Evolutionary conservation across 2,113 vertebrate genomes (phyloP), one percentile per base, ranked within the genome.

Genomic region (Hyperopisus bebe): DNA sequence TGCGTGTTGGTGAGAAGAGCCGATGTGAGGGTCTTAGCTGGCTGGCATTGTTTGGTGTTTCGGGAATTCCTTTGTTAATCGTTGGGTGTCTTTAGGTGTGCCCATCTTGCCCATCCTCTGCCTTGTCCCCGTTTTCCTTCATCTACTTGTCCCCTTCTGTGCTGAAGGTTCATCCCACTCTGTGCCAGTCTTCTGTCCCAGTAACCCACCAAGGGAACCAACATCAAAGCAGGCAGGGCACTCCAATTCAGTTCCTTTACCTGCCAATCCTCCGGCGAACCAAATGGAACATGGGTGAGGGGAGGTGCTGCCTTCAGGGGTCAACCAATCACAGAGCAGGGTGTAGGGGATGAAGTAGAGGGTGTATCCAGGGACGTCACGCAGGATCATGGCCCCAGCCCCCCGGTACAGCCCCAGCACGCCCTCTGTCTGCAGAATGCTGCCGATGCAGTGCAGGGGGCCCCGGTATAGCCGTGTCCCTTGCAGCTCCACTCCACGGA

Each of bases 321-420:
- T 98, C 91, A 98, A 92, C 96, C 97, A 96, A 89, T 94, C 91
- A 46, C 96, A 97, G 90, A 99, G 92, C 58, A 98, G 53, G 0
- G 95, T 91, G 3, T 99, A 99, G 0, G 98, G 98, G 91, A 98
- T 94, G 91, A 99, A 99, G 93, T 99, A 99, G 90, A 98, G 94
- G 5, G 95, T 94, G 89, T 99, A 99, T 1, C 98, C 98, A 0
- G 98, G 98, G 58, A 99, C 87, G 4, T 99, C 98, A 90, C 98
- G 95, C 89, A 99, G 95, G 42, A 99, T 89, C 98, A 98, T 99
- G 92, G 98, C 97, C 0, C 95, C 94, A 0, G 94, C 94, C 0
- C 98, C 98, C 62, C 98, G 94, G 93, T 99, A 99, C 7, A 98
- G 93, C 8, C 98, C 98, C 5, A 90, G 90, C 91, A 98, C 90